These are phyloP conservation scores for Lasioglossum oenotherae DNA, from an alignment of 2,888 invertebrate genomes.

Conservation along the genomic window DNA sequence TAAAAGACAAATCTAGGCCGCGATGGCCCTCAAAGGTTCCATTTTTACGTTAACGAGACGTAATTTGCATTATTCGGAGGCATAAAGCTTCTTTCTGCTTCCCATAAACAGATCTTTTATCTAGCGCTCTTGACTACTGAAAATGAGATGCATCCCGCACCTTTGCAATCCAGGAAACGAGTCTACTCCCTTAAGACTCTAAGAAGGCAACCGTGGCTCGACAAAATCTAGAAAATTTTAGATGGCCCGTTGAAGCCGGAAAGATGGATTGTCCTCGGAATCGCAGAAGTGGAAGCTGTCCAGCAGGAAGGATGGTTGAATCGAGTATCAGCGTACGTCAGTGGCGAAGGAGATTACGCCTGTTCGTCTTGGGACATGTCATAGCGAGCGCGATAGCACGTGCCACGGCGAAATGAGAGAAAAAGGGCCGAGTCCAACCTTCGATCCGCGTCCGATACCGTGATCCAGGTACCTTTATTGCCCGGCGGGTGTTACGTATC, in stretches of 20 bases:
- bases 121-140: too few species aligned
- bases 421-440: slow-evolving; percentile 36
- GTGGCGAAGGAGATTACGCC: background rate
- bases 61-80: too few species aligned
- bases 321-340: background rate
- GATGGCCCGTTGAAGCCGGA: background rate
- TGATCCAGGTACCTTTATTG: slow-evolving; percentile 69
- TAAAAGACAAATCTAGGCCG: too few species aligned
- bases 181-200: too few species aligned
- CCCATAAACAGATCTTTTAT: too few species aligned
- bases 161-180: too few species aligned
- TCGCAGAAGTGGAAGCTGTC: background rate
- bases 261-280: background rate
- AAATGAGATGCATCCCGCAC: too few species aligned
- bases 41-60: too few species aligned
- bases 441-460: slow-evolving; percentile 59
- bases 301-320: background rate
- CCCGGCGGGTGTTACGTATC: slow-evolving; percentile 72
- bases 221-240: background rate
- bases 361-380: slow-evolving; percentile 10
- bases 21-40: too few species aligned
- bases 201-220: too few species aligned
- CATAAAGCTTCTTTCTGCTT: too few species aligned
- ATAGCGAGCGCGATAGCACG: slow-evolving; percentile 13
- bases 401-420: slow-evolving; percentile 1